Evolutionary conservation across 2,113 vertebrate genomes (phyloP).

Genomic region (Antigone vipio): DNA sequence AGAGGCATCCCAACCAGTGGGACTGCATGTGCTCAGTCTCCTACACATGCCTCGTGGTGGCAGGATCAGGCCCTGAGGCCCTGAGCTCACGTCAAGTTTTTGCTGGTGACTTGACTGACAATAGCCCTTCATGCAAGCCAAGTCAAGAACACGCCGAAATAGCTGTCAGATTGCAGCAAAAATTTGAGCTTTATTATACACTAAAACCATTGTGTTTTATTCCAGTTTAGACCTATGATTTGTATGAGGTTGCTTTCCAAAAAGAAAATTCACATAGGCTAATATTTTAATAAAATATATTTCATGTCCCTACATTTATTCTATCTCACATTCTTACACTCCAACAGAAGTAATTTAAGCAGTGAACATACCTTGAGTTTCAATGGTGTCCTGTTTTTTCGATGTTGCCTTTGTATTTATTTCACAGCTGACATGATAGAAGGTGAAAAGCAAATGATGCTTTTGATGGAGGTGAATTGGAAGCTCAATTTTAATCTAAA

Average conservation of each 20-base stretch:
- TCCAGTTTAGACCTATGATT: neutral
- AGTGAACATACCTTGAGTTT: slow-evolving; percentile 84
- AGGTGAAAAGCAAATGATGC: slow-evolving; percentile 96
- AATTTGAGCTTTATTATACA: neutral
- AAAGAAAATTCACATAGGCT: neutral
- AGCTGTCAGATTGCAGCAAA: neutral
- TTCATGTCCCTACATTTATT: neutral
- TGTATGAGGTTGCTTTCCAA: neutral
- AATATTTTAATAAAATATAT: neutral
- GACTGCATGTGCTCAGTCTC: neutral
- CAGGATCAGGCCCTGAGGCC: neutral
- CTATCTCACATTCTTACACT: neutral
- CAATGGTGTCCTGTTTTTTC: slow-evolving; percentile 91
- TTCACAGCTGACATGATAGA: slow-evolving; percentile 98
- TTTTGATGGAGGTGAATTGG: slow-evolving; percentile 94
- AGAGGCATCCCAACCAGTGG: neutral
- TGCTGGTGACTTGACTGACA: neutral
- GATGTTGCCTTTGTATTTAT: slow-evolving; percentile 89
- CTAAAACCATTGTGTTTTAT: neutral
- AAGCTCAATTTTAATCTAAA: slow-evolving; percentile 93
- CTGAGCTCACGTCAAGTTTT: neutral
- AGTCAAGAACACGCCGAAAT: neutral
- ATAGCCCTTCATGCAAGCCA: neutral
- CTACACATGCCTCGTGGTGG: neutral
- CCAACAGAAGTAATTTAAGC: slow-evolving; percentile 27